Evolutionary conservation across 1,140 invertebrate genomes (phyloP), one percentile per base, ranked within the genome.

Genomic region (Heliothis virescens): DNA sequence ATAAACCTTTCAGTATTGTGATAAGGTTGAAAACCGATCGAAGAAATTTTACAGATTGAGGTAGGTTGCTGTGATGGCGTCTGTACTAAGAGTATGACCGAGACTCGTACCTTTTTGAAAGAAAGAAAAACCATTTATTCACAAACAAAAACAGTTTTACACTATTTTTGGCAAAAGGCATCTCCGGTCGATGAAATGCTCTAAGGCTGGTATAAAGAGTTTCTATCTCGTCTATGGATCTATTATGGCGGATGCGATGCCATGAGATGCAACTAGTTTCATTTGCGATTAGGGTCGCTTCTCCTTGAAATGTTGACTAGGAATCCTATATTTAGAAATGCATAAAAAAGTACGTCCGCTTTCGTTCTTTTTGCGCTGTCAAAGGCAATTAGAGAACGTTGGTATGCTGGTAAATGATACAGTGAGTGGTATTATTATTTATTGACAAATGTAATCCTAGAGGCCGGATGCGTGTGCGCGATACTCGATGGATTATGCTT

Each of bases 281-380:
- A 69, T 53, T 69, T 53, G 48, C 47, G 65, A 69, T 69, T 69
- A 69, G 47, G 65, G 65, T 53, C 48, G 21, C 65, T 50, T 29
- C 47, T 69, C 48, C 65, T 53, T 53, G 65, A 53, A 53, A 69
- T 69, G 47, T 69, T 53, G 48, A 69, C 62, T 65, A 65, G 62
- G 41, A 65, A 48, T 65, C 41, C 62, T 65, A 65, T 65, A 65
- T 65, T 65, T 65, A 65, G 62, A 65, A 48, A 65, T 65, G n/a
- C 16, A 65, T 48, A 48, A 65, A 65, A 34, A 48, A 65, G 62
- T 18, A 16, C 62, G 41, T 65, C n/a, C 16, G 62, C 41, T 48
- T 65, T 65, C 16, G n/a, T 65, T 65, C 41, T 65, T 65, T 65
- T 65, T 65, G 62, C 62, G 62, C 62, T 65, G 62, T 65, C 62